Percentiles rank a stretch among this genome's conserved stretches.
phyloP scores from a whole-genome alignment of 2,888 invertebrate genomes.

The Lepidonotus clava region DNA sequence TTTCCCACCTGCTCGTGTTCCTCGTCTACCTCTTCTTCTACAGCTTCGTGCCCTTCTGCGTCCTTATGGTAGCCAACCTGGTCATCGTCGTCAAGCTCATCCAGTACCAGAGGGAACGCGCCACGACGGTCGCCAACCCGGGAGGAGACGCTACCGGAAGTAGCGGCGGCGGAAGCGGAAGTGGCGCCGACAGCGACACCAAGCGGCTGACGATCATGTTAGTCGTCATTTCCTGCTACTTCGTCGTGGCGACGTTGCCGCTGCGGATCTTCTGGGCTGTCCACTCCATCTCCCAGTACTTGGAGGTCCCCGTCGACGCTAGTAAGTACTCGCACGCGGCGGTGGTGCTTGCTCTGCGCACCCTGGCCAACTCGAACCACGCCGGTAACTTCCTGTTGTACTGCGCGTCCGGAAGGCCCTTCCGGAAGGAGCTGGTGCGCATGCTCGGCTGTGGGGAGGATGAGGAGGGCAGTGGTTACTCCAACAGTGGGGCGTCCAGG shows the following conservation, averaged over 20 bases:
- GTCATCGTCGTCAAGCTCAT: conserved; percentile 41
- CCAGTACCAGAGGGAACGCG: conserved; percentile 22
- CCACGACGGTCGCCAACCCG: not conserved
- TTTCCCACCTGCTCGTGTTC: conserved; percentile 9
- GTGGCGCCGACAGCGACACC: conserved; percentile 9
- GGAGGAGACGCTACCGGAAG: not conserved
- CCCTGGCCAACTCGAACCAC: conserved; percentile 38
- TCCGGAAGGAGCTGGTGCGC: not conserved
- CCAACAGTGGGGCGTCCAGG: too few species aligned
- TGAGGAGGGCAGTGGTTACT: too few species aligned
- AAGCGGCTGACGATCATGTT: conserved; percentile 38
- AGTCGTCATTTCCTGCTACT: conserved; percentile 40
- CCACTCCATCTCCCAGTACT: conserved; percentile 31
- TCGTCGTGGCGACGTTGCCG: conserved; percentile 12
- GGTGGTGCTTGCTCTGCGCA: not conserved
- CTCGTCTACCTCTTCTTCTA: conserved; percentile 43
- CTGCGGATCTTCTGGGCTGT: conserved; percentile 30
- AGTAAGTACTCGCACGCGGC: conserved; percentile 35
- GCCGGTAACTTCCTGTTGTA: conserved; percentile 31
- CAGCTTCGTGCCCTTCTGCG: conserved; percentile 43
- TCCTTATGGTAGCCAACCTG: conserved; percentile 23
- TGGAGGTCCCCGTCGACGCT: conserved; percentile 11
- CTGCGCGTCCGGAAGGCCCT: conserved; percentile 15
- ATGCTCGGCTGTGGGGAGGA: conserved; percentile 6
- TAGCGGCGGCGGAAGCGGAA: too few species aligned